Percentiles rank a stretch among this genome's conserved stretches.
These are phyloP conservation scores for Drosophila mauritiana DNA, from an alignment of 1,140 invertebrate genomes.

Conservation along the genomic window DNA sequence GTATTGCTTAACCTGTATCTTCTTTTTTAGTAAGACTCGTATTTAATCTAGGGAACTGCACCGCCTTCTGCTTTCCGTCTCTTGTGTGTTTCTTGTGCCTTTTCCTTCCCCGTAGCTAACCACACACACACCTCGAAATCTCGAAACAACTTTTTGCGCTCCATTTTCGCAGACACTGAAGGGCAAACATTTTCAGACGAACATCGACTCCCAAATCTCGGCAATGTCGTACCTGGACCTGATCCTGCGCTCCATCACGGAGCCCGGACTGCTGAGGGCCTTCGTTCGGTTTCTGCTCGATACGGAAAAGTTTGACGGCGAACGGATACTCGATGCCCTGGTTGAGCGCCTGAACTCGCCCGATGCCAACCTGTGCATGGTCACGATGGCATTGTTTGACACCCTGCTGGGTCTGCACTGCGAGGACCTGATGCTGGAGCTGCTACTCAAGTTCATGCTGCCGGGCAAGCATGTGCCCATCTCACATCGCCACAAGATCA, in stretches of 20 bases:
- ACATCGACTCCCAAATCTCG: conserved; percentile 93
- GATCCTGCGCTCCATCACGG: conserved; percentile 93
- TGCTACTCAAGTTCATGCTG: conserved; percentile 94
- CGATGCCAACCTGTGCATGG: conserved; percentile 92
- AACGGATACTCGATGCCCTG: conserved; percentile 91
- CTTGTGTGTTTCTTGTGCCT: conserved; percentile 43
- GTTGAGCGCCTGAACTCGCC: conserved; percentile 89
- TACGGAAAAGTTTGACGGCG: conserved; percentile 92
- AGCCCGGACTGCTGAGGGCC: conserved; percentile 92
- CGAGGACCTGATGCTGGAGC: conserved; percentile 98
- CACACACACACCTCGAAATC: conserved; percentile 80
- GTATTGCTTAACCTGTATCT: neutral
- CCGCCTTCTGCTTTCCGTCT: conserved; percentile 44
- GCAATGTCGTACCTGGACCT: conserved; percentile 97
- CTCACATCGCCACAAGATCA: conserved; percentile 90
- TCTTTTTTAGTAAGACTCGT: neutral
- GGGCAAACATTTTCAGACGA: conserved; percentile 88
- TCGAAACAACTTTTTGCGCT: conserved; percentile 83
- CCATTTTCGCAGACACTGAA: conserved; percentile 84
- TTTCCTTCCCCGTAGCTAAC: conserved; percentile 62
- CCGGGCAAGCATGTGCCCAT: conserved; percentile 96
- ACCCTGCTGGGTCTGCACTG: conserved; percentile 96
- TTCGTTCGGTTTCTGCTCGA: conserved; percentile 94
- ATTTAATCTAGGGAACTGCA: conserved; percentile 17
- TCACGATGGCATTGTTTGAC: conserved; percentile 95